phyloP scores from a whole-genome alignment of 2,113 vertebrate species.

The Glaucidium brasilianum region DNA sequence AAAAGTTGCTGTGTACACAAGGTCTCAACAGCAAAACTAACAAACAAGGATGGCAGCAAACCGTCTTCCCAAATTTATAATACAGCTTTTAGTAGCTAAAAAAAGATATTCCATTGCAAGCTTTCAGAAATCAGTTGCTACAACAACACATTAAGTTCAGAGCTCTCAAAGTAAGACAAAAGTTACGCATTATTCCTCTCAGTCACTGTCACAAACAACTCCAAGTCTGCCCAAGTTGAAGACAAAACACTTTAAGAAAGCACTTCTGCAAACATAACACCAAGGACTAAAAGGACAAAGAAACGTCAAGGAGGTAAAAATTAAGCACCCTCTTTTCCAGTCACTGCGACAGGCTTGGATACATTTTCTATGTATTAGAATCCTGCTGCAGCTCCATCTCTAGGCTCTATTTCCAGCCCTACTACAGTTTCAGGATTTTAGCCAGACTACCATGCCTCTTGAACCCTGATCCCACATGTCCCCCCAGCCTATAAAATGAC shows the following conservation, averaged over 20 bases:
- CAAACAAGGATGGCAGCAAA: background rate
- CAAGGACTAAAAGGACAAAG: background rate
- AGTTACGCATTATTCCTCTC: background rate
- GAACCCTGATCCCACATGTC: background rate
- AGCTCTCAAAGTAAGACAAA: background rate
- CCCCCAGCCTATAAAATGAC: background rate
- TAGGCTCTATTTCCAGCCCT: background rate
- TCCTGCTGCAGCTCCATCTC: background rate
- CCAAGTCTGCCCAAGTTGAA: background rate
- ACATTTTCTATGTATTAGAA: background rate
- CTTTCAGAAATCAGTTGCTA: background rate
- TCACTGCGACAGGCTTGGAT: background rate
- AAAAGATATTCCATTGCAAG: background rate
- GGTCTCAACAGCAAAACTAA: background rate
- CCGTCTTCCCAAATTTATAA: background rate
- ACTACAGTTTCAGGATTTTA: background rate
- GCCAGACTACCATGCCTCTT: background rate
- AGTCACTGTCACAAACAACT: background rate
- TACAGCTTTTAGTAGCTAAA: background rate
- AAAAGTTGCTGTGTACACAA: accelerated
- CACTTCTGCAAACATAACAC: background rate
- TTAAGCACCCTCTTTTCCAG: background rate
- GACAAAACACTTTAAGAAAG: background rate
- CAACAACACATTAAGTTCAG: background rate
- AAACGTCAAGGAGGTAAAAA: background rate